These are phyloP conservation scores for Zosterops hypoxanthus DNA, from an alignment of 2,113 vertebrate genomes.

Conservation along the genomic window DNA sequence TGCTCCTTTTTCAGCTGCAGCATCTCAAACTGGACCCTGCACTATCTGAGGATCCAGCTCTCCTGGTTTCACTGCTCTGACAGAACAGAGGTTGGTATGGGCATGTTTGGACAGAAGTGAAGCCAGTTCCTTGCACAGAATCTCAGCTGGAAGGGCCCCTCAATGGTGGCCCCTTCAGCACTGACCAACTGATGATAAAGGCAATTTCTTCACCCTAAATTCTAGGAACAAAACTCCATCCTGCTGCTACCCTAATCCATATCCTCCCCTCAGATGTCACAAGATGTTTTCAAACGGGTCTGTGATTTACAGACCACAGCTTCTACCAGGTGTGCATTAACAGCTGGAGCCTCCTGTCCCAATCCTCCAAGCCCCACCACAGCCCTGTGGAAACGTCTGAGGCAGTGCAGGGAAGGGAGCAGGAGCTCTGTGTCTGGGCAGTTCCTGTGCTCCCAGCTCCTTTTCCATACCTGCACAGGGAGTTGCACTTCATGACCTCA, in stretches of 20 bases:
- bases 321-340: accelerated
- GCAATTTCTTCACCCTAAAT: background rate
- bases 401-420: background rate
- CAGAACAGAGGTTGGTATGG: background rate
- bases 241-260: background rate
- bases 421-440: background rate
- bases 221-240: background rate
- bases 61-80: background rate
- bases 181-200: background rate
- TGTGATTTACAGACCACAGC: background rate
- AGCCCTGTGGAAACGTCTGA: background rate
- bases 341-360: background rate
- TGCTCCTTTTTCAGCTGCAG: background rate
- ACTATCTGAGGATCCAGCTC: background rate
- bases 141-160: background rate
- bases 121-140: background rate
- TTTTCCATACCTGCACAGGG: slow-evolving; percentile 84
- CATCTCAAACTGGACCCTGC: background rate
- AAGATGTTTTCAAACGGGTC: accelerated
- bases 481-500: slow-evolving; percentile 79
- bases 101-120: background rate
- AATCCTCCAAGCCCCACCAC: background rate
- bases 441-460: too few relatives aligned
- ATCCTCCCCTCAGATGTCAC: background rate
- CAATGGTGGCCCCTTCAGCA: accelerated